Evolutionary conservation across 2,113 vertebrate genomes (phyloP), one percentile per base, ranked within the genome.

Genomic region (Catharus bicknelli): DNA sequence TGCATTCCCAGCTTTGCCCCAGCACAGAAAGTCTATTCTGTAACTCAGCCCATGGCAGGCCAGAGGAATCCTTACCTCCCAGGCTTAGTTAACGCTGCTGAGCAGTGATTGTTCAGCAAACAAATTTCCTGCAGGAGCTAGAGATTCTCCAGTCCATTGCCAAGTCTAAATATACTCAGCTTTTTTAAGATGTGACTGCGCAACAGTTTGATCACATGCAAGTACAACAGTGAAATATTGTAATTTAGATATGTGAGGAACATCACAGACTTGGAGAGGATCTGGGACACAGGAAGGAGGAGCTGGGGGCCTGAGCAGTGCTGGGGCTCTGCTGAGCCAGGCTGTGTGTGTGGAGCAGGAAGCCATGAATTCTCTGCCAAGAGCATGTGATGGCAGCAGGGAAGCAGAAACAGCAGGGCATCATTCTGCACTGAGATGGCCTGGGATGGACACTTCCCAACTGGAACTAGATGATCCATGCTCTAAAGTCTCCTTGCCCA

Each of bases 101-200:
- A 90, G 77, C 2, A 0, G 29, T 27, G 17, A 74, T 8, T 34
- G 45, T 68, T 73, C 55, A 88, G 83, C 54, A 77, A 93, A 85
- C 16, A n/a, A 63, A 75, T 58, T 78, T 88, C 89, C 91, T 36
- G 53, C 61, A 84, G 83, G 38, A 90, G 63, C 63, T 50, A 40
- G 38, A 90, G 90, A 38, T 58, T 57, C 66, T 54, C 38, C 61
- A 70, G 43, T 27, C 76, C 25, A 40, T 13, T 62, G 78, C 77
- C 81, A 94, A 75, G 40, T n/a, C 89, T 84, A 86, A 92, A 86
- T 43, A 89, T 27, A 74, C 32, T 47, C 69, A 27, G 47, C 66
- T 87, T 86, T 95, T 78, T 61, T 10, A 78, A 84, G 83, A 42
- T 9, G 26, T 59, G 68, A 57, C 83, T 51, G 69, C 0, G 0